phyloP scores from a whole-genome alignment of 1,140 invertebrate genomes.

The Heliconius melpomene region DNA sequence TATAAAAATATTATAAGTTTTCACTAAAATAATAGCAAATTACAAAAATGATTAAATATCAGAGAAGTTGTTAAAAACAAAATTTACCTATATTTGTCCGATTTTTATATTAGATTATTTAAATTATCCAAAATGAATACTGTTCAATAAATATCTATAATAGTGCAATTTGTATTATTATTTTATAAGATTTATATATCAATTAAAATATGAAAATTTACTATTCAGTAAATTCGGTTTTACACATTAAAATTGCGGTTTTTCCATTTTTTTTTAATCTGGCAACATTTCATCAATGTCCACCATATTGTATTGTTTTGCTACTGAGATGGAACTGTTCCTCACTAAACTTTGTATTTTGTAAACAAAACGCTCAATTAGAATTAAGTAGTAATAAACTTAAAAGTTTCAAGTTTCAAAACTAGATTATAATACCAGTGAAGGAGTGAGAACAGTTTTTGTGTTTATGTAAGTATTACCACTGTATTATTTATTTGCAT shows the following conservation, averaged over 20 bases:
- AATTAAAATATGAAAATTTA: too few species aligned
- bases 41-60: too few species aligned
- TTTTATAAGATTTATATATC: too few species aligned
- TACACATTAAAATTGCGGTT: neutral
- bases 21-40: too few species aligned
- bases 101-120: neutral
- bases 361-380: conserved; percentile 28
- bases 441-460: neutral
- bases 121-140: neutral
- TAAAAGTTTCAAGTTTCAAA: neutral
- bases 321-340: conserved; percentile 51
- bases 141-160: too few species aligned
- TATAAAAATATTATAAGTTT: too few species aligned
- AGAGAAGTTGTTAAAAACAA: too few species aligned
- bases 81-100: too few species aligned
- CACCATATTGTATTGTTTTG: conserved; percentile 50
- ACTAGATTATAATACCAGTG: neutral
- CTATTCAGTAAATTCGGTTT: neutral
- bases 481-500: neutral
- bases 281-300: conserved; percentile 3
- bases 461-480: neutral
- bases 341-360: conserved; percentile 42
- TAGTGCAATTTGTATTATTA: too few species aligned
- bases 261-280: neutral
- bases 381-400: neutral